These are phyloP conservation scores for Argyresthia goedartella DNA, from an alignment of 2,888 invertebrate genomes.

Conservation along the genomic window DNA sequence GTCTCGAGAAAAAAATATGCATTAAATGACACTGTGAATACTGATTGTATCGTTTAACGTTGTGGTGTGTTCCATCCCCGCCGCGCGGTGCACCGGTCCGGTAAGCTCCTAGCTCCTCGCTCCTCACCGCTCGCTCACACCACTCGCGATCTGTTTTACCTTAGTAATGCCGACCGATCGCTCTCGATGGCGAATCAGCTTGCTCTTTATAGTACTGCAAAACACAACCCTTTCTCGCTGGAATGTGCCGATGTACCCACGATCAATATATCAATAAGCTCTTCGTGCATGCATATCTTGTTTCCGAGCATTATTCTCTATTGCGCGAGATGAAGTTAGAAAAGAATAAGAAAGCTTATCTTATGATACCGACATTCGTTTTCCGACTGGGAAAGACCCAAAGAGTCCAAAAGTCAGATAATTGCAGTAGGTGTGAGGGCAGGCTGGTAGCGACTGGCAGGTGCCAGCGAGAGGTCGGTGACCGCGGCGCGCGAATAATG, in stretches of 20 bases:
- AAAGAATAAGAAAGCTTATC: too few relatives aligned
- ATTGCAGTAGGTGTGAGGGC: too few relatives aligned
- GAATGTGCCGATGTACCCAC: too few relatives aligned
- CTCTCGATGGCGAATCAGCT: background rate
- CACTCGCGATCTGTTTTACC: slow-evolving; percentile 48
- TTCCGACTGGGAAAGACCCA: too few relatives aligned
- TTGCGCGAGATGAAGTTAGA: too few relatives aligned
- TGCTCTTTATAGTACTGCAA: background rate
- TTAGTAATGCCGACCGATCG: slow-evolving; percentile 44
- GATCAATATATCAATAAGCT: too few relatives aligned
- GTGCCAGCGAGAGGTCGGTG: slow-evolving; percentile 8
- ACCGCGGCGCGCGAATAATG: slow-evolving; percentile 39
- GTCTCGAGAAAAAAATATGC: slow-evolving; percentile 44
- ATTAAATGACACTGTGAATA: slow-evolving; percentile 30
- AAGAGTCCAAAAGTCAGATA: too few relatives aligned
- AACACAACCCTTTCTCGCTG: background rate
- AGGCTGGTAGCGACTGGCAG: background rate
- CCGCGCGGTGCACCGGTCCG: slow-evolving; percentile 31
- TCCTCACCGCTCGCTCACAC: slow-evolving; percentile 12
- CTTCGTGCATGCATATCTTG: too few relatives aligned
- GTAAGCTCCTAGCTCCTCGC: slow-evolving; percentile 47
- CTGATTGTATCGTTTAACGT: slow-evolving; percentile 34
- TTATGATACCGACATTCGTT: too few relatives aligned
- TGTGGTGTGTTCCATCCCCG: slow-evolving; percentile 6
- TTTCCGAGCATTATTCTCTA: too few relatives aligned